A percentile compares a stretch with the other conserved stretches of the same genome.
Conservation (phyloP, 2,888 invertebrate species). For the Dryomyza anilis region DNA sequence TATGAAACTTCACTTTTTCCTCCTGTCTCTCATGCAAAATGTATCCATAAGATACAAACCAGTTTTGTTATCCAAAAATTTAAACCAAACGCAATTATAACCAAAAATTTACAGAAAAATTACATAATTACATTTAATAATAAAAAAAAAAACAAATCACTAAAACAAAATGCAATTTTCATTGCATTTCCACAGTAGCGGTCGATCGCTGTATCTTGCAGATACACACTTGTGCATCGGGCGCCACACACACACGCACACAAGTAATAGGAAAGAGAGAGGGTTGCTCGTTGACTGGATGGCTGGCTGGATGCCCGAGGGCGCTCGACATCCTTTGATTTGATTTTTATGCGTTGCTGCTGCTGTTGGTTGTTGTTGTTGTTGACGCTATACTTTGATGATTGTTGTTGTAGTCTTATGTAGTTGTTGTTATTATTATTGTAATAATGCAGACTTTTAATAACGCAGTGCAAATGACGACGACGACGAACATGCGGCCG, state of each 20-base stretch:
- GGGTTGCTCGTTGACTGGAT: slow-evolving; percentile 20
- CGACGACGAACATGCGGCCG: background rate
- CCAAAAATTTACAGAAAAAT: too few relatives aligned
- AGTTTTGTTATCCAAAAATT: too few relatives aligned
- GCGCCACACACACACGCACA: background rate
- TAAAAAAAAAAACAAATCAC: too few relatives aligned
- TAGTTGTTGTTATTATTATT: slow-evolving; percentile 11
- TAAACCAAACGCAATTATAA: too few relatives aligned
- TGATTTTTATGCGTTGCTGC: background rate
- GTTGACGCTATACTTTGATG: slow-evolving; percentile 27
- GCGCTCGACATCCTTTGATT: slow-evolving; percentile 4
- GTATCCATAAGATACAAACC: too few relatives aligned
- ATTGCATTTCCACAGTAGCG: slow-evolving; percentile 19
- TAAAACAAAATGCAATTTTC: too few relatives aligned
- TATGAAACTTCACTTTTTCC: too few relatives aligned
- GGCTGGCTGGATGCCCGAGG: background rate
- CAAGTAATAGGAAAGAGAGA: slow-evolving; percentile 6
- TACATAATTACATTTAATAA: too few relatives aligned
- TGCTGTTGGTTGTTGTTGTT: slow-evolving; percentile 28
- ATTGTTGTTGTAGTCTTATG: background rate
- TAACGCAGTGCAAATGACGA: background rate
- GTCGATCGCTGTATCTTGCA: too few relatives aligned
- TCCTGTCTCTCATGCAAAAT: too few relatives aligned
- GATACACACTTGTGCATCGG: background rate
- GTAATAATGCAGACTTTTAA: slow-evolving; percentile 14